A percentile compares a stretch with the other conserved stretches of the same genome.
Evolutionary conservation across 1,140 invertebrate species (phyloP).

Genomic region (Megathymus violae): DNA sequence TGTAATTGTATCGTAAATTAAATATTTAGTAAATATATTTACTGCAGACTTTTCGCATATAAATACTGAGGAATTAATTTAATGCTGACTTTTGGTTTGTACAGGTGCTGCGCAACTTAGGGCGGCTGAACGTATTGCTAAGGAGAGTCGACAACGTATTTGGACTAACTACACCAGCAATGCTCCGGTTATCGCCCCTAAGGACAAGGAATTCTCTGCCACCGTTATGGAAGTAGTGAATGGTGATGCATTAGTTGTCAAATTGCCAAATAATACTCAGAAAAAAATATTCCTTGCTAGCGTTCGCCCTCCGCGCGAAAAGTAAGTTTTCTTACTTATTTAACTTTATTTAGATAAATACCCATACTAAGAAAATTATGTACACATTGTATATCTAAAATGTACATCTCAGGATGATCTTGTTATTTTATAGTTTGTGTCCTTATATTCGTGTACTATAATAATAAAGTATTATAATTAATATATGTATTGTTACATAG

Average conservation of each 20-base stretch:
- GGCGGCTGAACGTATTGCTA: constrained; percentile 93
- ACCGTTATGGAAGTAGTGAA: constrained; percentile 97
- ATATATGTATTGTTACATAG: constrained; percentile 40
- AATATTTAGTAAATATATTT: too few species aligned
- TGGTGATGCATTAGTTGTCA: constrained; percentile 96
- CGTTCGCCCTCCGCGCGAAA: constrained; percentile 94
- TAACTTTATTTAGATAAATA: too few species aligned
- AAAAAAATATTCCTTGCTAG: constrained; percentile 98
- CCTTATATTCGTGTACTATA: too few species aligned
- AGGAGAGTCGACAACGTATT: constrained; percentile 92
- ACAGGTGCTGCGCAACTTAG: constrained; percentile 92
- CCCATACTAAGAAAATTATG: too few species aligned
- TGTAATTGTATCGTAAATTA: too few species aligned
- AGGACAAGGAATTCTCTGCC: constrained; percentile 93
- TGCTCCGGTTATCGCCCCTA: constrained; percentile 87
- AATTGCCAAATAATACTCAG: constrained; percentile 89
- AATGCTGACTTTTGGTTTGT: neutral
- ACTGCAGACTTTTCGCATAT: too few species aligned
- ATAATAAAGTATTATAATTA: too few species aligned
- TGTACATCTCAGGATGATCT: too few species aligned
- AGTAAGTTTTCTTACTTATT: constrained; percentile 59
- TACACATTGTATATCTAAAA: too few species aligned
- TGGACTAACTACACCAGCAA: constrained; percentile 94
- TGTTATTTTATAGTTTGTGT: too few species aligned
- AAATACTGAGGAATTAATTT: too few species aligned